Percentiles rank a stretch among this genome's conserved stretches.
These are phyloP conservation scores for Orthosia incerta DNA, from an alignment of 2,888 invertebrate species.

Conservation along the genomic window DNA sequence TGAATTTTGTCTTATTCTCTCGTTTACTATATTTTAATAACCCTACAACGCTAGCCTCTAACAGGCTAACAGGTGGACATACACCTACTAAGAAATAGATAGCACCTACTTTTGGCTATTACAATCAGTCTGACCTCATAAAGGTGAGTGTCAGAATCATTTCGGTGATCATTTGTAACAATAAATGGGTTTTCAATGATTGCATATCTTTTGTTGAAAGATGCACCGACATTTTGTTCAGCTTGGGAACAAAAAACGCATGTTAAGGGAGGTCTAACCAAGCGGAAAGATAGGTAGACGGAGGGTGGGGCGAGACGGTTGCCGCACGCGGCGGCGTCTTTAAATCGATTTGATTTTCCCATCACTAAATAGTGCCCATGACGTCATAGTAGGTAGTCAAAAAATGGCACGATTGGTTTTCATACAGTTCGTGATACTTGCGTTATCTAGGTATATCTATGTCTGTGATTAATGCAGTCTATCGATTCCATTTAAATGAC, in stretches of 20 bases:
- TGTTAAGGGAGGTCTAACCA: constrained; percentile 84
- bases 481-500: too few species aligned
- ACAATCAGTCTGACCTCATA: constrained; percentile 11
- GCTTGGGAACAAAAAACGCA: constrained; percentile 52
- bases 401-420: too few species aligned
- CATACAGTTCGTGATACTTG: too few species aligned
- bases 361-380: too few species aligned
- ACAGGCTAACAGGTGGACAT: neutral
- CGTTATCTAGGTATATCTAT: too few species aligned
- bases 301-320: too few species aligned
- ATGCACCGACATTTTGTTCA: constrained; percentile 40
- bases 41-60: neutral
- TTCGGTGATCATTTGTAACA: constrained; percentile 37
- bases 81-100: constrained; percentile 3
- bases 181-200: constrained; percentile 29
- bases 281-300: constrained; percentile 90
- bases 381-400: too few species aligned
- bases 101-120: constrained; percentile 13
- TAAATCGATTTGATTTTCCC: too few species aligned
- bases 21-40: constrained; percentile 9
- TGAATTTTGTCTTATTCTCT: constrained; percentile 43
- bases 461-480: too few species aligned
- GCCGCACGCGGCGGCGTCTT: too few species aligned
- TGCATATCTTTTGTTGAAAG: constrained; percentile 38
- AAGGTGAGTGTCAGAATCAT: constrained; percentile 30